Conservation (phyloP, 2,113 vertebrate species). For the Ailuropoda melanoleuca region DNA sequence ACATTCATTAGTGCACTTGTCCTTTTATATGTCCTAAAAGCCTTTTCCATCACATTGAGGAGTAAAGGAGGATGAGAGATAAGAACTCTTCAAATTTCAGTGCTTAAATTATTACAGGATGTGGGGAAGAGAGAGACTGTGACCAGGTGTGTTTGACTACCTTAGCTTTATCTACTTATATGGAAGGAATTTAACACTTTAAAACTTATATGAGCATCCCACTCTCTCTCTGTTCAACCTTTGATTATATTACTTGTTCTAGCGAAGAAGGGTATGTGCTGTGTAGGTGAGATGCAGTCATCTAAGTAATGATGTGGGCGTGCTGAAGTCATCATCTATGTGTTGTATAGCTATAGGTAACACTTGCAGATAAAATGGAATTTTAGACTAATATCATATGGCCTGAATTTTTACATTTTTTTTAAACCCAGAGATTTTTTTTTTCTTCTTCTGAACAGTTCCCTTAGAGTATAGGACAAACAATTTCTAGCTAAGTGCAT, state of each 20-base stretch:
- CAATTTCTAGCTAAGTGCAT: not conserved
- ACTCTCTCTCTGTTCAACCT: not conserved
- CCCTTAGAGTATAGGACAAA: not conserved
- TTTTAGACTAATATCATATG: not conserved
- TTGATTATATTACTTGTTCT: not conserved
- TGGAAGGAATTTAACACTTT: not conserved
- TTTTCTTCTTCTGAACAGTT: not conserved
- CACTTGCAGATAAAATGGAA: not conserved
- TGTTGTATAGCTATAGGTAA: not conserved
- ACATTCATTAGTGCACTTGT: not conserved
- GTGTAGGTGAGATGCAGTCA: not conserved
- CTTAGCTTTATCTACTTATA: not conserved
- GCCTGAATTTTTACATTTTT: not conserved
- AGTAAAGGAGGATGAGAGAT: not conserved
- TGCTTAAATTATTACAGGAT: not conserved
- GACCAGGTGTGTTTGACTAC: not conserved
- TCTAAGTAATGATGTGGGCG: not conserved
- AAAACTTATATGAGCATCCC: not conserved
- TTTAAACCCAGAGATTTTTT: not conserved
- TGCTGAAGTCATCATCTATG: not conserved
- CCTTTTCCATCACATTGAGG: not conserved
- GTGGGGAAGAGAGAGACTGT: not conserved
- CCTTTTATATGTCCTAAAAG: not conserved
- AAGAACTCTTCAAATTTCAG: not conserved
- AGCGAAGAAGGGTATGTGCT: not conserved